These are phyloP conservation scores for Maccullochella peelii DNA, from an alignment of 2,113 vertebrate genomes.

Conservation along the genomic window DNA sequence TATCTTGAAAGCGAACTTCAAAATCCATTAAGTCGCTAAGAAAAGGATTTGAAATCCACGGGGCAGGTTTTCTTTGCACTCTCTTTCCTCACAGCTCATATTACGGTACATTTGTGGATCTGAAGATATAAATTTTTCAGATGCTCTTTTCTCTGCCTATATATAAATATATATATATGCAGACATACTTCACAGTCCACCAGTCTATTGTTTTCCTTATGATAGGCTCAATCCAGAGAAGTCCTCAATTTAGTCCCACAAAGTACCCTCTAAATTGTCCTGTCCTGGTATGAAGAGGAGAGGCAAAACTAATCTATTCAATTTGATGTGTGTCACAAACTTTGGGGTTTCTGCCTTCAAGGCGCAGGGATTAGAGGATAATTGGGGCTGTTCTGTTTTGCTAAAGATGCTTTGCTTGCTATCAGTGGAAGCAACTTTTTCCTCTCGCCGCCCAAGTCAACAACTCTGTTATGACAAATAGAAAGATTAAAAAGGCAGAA, in stretches of 20 bases:
- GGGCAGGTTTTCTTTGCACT: constrained; percentile 11
- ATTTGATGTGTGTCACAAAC: constrained; percentile 47
- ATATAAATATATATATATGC: constrained; percentile 12
- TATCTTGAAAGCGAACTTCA: constrained; percentile 63
- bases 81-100: constrained; percentile 6
- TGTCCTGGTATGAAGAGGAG: constrained; percentile 14
- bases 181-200: constrained; percentile 5
- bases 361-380: constrained; percentile 52
- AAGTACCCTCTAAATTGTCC: constrained; percentile 11
- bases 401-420: constrained; percentile 54
- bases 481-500: constrained; percentile 42
- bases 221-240: constrained; percentile 1
- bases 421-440: constrained; percentile 41
- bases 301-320: constrained; percentile 33
- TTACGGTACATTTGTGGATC: constrained; percentile 52
- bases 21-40: constrained; percentile 68
- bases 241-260: constrained; percentile 16
- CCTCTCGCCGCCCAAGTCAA: constrained; percentile 40
- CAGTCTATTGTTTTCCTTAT: constrained; percentile 28
- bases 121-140: constrained; percentile 62
- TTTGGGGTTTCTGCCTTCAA: constrained; percentile 32
- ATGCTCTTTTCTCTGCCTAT: constrained; percentile 23
- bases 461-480: constrained; percentile 46
- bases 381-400: constrained; percentile 46
- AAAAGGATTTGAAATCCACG: constrained; percentile 58